These are phyloP conservation scores for Plodia interpunctella DNA, from an alignment of 1,140 invertebrate genomes.

Conservation along the genomic window DNA sequence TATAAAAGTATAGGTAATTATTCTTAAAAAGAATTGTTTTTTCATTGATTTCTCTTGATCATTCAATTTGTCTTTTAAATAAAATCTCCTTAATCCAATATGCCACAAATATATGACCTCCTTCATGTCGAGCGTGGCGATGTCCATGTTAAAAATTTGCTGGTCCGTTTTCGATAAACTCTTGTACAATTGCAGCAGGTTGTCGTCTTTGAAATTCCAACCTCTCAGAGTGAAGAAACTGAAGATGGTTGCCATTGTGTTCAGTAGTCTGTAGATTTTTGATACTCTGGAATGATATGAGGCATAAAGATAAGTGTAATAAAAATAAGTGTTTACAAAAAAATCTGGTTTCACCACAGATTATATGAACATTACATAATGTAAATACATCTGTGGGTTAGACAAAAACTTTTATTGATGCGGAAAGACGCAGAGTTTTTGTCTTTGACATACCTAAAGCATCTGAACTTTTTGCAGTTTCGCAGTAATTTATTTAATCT, in stretches of 20 bases:
- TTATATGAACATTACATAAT: too few species aligned
- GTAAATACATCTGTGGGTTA: too few species aligned
- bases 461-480: too few species aligned
- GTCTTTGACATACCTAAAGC: too few species aligned
- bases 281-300: too few species aligned
- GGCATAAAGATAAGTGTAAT: too few species aligned
- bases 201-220: constrained; percentile 25
- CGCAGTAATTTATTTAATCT: too few species aligned
- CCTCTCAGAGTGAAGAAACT: constrained; percentile 22
- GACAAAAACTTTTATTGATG: too few species aligned
- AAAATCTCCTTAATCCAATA: constrained; percentile 26
- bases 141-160: constrained; percentile 26
- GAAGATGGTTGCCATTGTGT: constrained; percentile 18
- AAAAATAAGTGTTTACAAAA: too few species aligned
- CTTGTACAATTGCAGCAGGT: constrained; percentile 11
- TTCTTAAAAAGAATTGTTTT: constrained; percentile 20
- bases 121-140: constrained; percentile 10
- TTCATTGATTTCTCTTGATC: constrained; percentile 16
- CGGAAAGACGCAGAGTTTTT: too few species aligned
- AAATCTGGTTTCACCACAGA: too few species aligned
- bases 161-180: constrained; percentile 21
- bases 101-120: constrained; percentile 17
- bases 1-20: constrained; percentile 11
- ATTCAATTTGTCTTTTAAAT: constrained; percentile 25
- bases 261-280: constrained; percentile 23